Base-by-base conservation (phyloP, 2,888 invertebrate genomes). In the Nemotelus nigrinus region DNA sequence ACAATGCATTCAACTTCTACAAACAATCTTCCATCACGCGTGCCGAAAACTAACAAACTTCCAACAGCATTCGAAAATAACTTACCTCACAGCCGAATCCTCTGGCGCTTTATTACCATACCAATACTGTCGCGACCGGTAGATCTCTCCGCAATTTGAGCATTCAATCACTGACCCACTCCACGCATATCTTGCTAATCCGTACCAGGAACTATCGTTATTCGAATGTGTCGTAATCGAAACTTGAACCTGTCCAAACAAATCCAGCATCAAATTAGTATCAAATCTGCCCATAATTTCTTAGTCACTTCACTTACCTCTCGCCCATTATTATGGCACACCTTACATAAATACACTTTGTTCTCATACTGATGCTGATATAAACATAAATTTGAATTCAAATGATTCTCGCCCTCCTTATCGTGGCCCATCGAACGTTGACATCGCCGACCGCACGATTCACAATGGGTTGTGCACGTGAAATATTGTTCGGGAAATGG, bases 401-500 rank as follows among this genome's bases (percentile, higher is more conserved):
- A 84, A 85, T 93, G 93, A 10, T 90, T 87, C 79, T 90, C 89
- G 7, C 90, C 90, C 78, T 92, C 92, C 47, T 88, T 88, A 63
- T 89, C 85, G 83, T 93, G 93, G 0, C 92, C 92, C 91, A 92
- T 92, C 41, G 92, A 92, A 76, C 90, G 88, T 80, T 88, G 88
- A 82, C 93, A 93, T 45, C 91, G 88, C 74, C 87, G 87, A 74
- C 88, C 89, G 86, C 94, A 95, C 2, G 93, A 92, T 79, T 91
- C 89, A 84, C 94, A 95, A 81, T 90, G 90, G 2, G 90, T 88
- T 41, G 91, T 89, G 83, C 94, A 95, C 0, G 94, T 93, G 83
- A 94, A 94, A 87, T 94, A 94, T 84, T 94, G 92, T 82, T 94
- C 93, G 50, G 94, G 92, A 85, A 94, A 94, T 72, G 92, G 88